Conservation (phyloP, 1,140 invertebrate genomes). For the Apis mellifera region DNA sequence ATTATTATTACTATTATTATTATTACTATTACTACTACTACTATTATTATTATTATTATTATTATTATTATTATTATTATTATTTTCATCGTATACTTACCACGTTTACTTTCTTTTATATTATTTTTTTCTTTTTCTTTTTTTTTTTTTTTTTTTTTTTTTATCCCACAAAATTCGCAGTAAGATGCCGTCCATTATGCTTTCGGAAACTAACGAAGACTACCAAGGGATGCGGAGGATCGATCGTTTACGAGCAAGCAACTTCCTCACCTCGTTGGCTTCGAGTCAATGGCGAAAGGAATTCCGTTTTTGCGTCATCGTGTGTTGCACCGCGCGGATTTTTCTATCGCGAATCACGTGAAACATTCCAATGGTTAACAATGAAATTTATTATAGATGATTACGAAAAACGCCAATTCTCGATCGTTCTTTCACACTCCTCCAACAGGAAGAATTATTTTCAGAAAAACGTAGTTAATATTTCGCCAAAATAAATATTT, state of each 20-base stretch:
- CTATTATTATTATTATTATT: background rate
- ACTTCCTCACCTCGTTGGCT: background rate
- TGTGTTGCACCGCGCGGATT: background rate
- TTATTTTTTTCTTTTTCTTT: background rate
- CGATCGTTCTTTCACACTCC: background rate
- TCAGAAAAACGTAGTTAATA: background rate
- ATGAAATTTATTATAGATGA: background rate
- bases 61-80: background rate
- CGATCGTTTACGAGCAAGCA: background rate
- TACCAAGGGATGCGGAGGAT: constrained; percentile 16
- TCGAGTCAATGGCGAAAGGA: background rate
- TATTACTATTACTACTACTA: too few relatives aligned
- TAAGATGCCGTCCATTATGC: constrained; percentile 64
- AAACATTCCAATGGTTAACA: too few relatives aligned
- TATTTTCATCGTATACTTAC: background rate
- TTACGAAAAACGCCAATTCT: background rate
- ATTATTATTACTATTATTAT: background rate
- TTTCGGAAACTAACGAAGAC: constrained; percentile 32
- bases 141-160: background rate
- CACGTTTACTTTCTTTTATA: background rate
- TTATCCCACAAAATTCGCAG: constrained; percentile 45
- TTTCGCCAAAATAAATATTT: too few relatives aligned
- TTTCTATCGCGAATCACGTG: background rate
- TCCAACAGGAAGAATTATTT: background rate
- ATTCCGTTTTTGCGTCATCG: background rate